Conservation (phyloP, 2,797 vertebrate genomes). For the Glossophaga mutica region DNA sequence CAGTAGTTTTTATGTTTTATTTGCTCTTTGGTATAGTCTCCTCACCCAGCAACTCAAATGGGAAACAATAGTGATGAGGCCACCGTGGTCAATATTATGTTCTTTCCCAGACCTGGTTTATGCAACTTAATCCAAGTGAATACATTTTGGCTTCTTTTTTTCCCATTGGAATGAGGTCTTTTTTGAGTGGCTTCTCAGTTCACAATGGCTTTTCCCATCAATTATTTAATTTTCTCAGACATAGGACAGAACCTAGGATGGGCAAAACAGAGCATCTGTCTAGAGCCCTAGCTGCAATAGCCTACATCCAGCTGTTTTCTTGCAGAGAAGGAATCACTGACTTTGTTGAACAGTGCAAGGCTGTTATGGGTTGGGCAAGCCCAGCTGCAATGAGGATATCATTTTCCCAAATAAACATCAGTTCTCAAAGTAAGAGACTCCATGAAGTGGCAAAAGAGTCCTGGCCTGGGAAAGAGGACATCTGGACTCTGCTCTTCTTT, state of each 20-base stretch:
- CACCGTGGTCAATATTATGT: background rate
- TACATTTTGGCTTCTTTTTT: background rate
- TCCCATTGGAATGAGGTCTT: slow-evolving; percentile 39
- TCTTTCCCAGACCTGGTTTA: background rate
- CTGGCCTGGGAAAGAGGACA: slow-evolving; percentile 58
- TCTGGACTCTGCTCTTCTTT: slow-evolving; percentile 48
- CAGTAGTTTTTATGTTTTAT: background rate
- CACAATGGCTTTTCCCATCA: background rate
- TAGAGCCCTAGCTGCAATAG: background rate
- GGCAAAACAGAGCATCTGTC: background rate
- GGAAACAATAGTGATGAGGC: background rate
- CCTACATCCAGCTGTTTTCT: slow-evolving; percentile 39
- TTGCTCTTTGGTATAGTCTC: background rate
- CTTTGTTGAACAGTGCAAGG: background rate
- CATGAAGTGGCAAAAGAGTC: background rate
- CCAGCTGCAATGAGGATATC: slow-evolving; percentile 53
- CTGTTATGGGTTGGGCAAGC: background rate
- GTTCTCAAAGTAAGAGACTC: background rate
- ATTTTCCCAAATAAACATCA: slow-evolving; percentile 61
- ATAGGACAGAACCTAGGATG: background rate
- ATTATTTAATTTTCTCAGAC: slow-evolving; percentile 46
- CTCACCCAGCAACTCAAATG: background rate
- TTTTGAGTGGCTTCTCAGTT: slow-evolving; percentile 24
- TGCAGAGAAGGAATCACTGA: background rate
- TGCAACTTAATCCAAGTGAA: background rate